Base-by-base conservation (phyloP, 2,888 invertebrate genomes). In the Polydrusus pterygomalis region DNA sequence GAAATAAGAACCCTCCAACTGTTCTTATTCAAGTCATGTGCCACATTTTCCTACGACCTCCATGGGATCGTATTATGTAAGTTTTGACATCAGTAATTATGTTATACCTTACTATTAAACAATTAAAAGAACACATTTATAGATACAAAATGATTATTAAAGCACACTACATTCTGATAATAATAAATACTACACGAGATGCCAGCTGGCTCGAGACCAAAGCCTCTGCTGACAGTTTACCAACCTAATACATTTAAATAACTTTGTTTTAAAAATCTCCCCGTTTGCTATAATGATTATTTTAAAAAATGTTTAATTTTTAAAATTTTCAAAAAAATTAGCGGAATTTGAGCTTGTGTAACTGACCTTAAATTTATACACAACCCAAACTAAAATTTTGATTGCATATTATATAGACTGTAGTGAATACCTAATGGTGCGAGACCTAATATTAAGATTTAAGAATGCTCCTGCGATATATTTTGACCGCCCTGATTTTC, bases 31-130 rank as follows among this genome's bases (percentile, higher is more conserved):
- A 93, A 87, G 92, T 92, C 58, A 90, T 94, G 82, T 93, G 93
- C 86, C 92, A 93, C 84, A 92, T 94, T 81, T 89, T 95, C 65
- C 88, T 94, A 54, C 88, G 94, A 77, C 94, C 94, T 18, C 93
- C 93, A 7, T 94, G 94, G 94, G 93, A 93, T 84, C 89, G 91
- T 82, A 93, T 94, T 79, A 91, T 93, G 93, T 93, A 89, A 90
- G 91, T 88, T 1, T 51, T 34, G 8, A 34, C 34, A 10, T 34
- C 34, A 10, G 10, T 43, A n/a, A 13, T 13, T 43, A 6, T 43
- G 5, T 11, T 43, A n/a, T 11, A 43, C 43, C n/a, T 43, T 6
- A 11, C 8, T 51, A 51, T 9, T 51, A 25, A 25, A 49, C 47
- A 17, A 49, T 49, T 25, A 51, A 51, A 51, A 5, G 25, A n/a